Percentiles rank a stretch among this genome's conserved stretches.
These are phyloP conservation scores for Bugulina stolonifera DNA, from an alignment of 2,888 invertebrate genomes.

Conservation along the genomic window DNA sequence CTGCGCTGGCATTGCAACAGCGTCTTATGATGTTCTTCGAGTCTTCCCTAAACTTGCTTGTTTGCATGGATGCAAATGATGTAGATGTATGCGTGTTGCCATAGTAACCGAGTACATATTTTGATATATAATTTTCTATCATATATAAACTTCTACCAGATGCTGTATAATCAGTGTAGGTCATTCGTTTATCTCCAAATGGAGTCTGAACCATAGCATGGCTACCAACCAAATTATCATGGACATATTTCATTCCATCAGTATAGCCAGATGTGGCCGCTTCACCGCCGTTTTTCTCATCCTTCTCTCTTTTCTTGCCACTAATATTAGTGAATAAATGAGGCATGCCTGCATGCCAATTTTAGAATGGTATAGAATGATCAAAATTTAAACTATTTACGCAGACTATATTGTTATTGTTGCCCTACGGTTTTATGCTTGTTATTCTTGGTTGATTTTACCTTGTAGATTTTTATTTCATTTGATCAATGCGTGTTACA, in stretches of 20 bases:
- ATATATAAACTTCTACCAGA: slow-evolving; percentile 60
- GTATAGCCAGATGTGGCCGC: not conserved
- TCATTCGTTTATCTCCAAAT: slow-evolving; percentile 23
- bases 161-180: slow-evolving; percentile 18
- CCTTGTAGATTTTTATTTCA: too few relatives aligned
- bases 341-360: slow-evolving; percentile 24
- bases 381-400: too few relatives aligned
- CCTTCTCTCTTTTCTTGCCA: not conserved
- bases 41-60: slow-evolving; percentile 74
- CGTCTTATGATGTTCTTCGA: slow-evolving; percentile 42
- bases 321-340: not conserved
- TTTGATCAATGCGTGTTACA: too few relatives aligned
- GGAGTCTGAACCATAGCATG: slow-evolving; percentile 24
- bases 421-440: too few relatives aligned
- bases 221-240: slow-evolving; percentile 17
- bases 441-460: too few relatives aligned
- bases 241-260: not conserved
- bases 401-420: too few relatives aligned
- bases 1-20: slow-evolving; percentile 28
- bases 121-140: slow-evolving; percentile 74
- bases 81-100: slow-evolving; percentile 78
- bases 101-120: slow-evolving; percentile 67
- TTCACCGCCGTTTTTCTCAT: not conserved
- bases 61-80: slow-evolving; percentile 77
- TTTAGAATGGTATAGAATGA: too few relatives aligned